phyloP scores from a whole-genome alignment of 2,888 invertebrate genomes.

The Phengaris arion region DNA sequence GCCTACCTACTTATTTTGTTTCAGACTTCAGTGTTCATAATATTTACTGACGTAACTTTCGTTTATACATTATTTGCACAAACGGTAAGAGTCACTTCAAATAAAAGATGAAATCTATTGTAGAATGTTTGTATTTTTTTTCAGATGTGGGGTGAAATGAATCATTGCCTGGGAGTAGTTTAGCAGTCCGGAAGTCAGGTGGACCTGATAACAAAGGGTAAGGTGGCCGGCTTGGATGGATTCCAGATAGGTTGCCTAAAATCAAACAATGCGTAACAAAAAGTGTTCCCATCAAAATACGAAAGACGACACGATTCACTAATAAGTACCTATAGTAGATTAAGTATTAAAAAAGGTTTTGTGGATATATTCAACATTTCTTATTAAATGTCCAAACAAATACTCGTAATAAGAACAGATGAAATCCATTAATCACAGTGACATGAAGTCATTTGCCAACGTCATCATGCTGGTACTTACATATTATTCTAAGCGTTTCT shows the following conservation, averaged over 20 bases:
- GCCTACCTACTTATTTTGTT: background rate
- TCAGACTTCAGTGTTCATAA: background rate
- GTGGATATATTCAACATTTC: background rate
- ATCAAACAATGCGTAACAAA: background rate
- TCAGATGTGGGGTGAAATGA: background rate
- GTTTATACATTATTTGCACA: background rate
- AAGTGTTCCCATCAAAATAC: background rate
- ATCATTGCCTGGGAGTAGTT: background rate
- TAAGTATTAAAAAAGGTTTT: background rate
- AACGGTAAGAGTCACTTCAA: no score
- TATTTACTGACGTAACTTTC: background rate
- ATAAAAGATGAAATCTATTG: background rate
- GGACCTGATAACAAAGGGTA: slow-evolving; percentile 34
- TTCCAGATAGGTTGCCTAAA: slow-evolving; percentile 35
- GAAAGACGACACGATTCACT: background rate
- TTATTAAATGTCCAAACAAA: background rate
- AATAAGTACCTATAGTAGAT: background rate
- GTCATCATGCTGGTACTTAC: background rate
- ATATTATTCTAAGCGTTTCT: background rate
- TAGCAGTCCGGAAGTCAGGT: slow-evolving; percentile 28
- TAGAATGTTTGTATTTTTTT: background rate
- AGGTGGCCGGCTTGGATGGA: slow-evolving; percentile 30
- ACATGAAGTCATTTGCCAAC: background rate
- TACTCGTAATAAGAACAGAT: slow-evolving; percentile 5
- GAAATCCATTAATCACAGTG: slow-evolving; percentile 9